Base-by-base conservation (phyloP, 2,113 vertebrate genomes). In the Hymenochirus boettgeri region DNA sequence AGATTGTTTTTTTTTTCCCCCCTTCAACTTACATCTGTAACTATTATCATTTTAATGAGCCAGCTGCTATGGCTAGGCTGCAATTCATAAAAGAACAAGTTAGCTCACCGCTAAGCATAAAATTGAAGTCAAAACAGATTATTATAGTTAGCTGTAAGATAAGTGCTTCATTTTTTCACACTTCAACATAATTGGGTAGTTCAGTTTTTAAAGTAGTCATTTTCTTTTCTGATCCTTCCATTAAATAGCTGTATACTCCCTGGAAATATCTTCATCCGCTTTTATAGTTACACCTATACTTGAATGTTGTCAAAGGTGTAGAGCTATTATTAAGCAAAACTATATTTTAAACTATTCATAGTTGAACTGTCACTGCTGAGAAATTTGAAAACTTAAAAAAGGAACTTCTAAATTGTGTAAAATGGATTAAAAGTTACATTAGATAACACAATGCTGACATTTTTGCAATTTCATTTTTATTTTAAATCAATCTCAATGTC, bases 241-340 rank as follows among this genome's bases (percentile, higher is more conserved):
- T 65, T 65, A 57, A 65, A 53, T 37, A n/a, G 3, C n/a, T 24
- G 19, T 57, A 65, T 57, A 37, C 63, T 37, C 63, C 33, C 22
- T 37, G 54, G 54, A 65, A 45, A 37, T 23, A 26, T 26, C 10
- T n/a, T 57, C 19, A 57, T 65, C 53, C 11, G 26, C 48, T 57
- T 22, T n/a, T 54, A 7, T 54, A 54, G 25, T 54, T 13, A 3
- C 18, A 54, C 21, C 26, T 31, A 31, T 45, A 57, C n/a, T n/a
- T n/a, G n/a, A n/a, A n/a, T n/a, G n/a, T n/a, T n/a, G n/a, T n/a
- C n/a, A n/a, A n/a, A 7, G 35, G 47, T 19, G 42, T 9, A 7
- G 57, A 57, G 63, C 18, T 10, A 17, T 3, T n/a, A 24, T 17
- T 50, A 50, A 13, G 26, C 21, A 29, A 19, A 13, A 24, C 11